Base-by-base conservation (phyloP, 2,113 vertebrate species). In the Cephalopterus ornatus region DNA sequence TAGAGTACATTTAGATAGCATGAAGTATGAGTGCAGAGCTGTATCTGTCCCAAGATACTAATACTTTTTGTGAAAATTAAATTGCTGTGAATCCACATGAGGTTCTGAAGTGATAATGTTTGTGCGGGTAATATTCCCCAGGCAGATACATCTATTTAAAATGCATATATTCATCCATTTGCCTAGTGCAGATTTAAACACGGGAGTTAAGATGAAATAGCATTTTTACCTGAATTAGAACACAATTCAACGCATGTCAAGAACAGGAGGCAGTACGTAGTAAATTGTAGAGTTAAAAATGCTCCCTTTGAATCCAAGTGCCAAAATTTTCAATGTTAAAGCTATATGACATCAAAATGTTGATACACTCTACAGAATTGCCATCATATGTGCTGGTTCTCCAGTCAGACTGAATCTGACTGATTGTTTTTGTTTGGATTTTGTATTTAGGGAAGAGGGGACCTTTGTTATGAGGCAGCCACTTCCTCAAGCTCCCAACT, bases 51-150 rank as follows among this genome's bases (percentile, higher is more conserved):
- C 89, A 93, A 88, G 89, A 47, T 88, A 80, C 50, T 92, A 91
- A 96, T 94, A 95, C 33, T 83, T 94, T 47, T 55, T 83, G 63
- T 27, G 59, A 94, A 96, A 92, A 95, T 83, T 95, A 96, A 94
- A 94, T 93, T 95, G 78, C 85, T 59, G 75, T 90, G 71, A 88
- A 94, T 85, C 75, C 93, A 90, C 85, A 88, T 52, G 78, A 94
- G 89, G 41, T 88, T 94, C 78, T 92, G 71, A 76, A 96, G 89
- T 79, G 88, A 85, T 96, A 96, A 92, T 90, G 58, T 77, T 96
- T 96, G 82, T 85, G 50, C 2, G 4, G 33, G 63, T 47, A 95
- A 89, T 93, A 92, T 83, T 96, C 92, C 67, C 82, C 46, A 83
- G 89, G 46, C 74, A 82, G 63, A 90, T 47, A 90, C 12, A 50